Conservation (phyloP, 1,140 invertebrate species). For the Trypoxylus dichotomus region DNA sequence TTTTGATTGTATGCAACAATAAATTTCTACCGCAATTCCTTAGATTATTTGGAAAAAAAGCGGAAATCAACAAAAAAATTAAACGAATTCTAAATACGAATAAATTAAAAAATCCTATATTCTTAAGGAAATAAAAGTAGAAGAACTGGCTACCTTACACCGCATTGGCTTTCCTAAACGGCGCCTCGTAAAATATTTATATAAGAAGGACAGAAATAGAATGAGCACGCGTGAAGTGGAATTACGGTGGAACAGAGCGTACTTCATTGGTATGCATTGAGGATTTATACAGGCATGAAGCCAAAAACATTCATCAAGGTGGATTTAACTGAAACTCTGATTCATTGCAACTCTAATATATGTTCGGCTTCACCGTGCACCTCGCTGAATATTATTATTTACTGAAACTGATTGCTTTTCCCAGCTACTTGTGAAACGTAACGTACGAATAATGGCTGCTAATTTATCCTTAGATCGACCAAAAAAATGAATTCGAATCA, state of each 20-base stretch:
- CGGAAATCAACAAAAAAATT: not conserved
- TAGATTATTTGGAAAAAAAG: not conserved
- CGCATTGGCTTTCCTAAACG: not conserved
- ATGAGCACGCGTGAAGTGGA: not conserved
- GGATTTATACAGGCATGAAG: conserved; percentile 55
- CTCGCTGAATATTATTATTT: conserved; percentile 51
- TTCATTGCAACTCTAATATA: conserved; percentile 54
- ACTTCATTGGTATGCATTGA: conserved; percentile 56
- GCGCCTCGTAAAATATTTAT: not conserved
- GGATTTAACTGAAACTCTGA: conserved; percentile 55
- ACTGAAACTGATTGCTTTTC: conserved; percentile 48
- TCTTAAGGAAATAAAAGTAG: not conserved
- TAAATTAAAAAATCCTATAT: not conserved
- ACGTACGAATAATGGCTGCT: not conserved
- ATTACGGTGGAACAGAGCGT: conserved; percentile 39
- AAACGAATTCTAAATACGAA: not conserved
- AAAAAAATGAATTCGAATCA: not conserved
- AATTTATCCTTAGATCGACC: not conserved
- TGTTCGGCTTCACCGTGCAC: conserved; percentile 48
- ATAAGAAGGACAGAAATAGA: conserved; percentile 8
- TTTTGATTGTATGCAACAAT: not conserved
- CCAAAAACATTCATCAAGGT: conserved; percentile 55
- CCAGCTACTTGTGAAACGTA: conserved; percentile 36
- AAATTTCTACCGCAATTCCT: not conserved
- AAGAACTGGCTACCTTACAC: not conserved